Percentiles rank a stretch among this genome's conserved stretches.
Conservation (phyloP, 1,140 invertebrate species). For the Neotoxoptera formosana region DNA sequence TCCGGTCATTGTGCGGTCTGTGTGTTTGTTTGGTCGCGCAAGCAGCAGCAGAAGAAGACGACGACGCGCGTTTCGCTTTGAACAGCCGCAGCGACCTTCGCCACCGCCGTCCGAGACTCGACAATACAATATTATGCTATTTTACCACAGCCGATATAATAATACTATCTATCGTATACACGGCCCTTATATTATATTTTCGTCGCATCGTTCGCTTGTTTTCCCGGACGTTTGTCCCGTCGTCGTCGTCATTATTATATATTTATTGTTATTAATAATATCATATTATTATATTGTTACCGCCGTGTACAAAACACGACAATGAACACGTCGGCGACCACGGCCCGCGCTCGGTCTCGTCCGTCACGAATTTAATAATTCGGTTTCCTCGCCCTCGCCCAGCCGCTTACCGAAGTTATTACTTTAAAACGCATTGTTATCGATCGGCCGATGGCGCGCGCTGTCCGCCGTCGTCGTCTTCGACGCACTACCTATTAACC, state of each 20-base stretch:
- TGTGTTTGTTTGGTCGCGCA: neutral
- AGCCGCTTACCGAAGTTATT: neutral
- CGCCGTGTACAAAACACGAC: neutral
- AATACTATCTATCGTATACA: too few relatives aligned
- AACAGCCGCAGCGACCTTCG: neutral
- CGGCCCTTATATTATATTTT: neutral
- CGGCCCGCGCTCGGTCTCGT: neutral
- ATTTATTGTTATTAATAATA: neutral
- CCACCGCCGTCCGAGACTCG: neutral
- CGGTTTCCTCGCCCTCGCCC: neutral
- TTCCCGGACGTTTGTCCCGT: neutral
- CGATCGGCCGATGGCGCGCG: neutral
- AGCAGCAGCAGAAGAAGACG: neutral
- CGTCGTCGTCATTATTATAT: neutral
- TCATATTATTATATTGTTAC: neutral
- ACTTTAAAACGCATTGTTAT: neutral
- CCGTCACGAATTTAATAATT: slow-evolving; percentile 7
- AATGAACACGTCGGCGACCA: neutral
- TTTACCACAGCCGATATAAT: too few relatives aligned
- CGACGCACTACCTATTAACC: neutral
- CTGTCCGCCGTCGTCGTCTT: neutral
- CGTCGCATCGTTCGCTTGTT: neutral
- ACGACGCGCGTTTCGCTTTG: neutral
- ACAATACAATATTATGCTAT: neutral
- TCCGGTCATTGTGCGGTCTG: slow-evolving; percentile 1